Conservation (phyloP, 2,113 vertebrate species). For the Myodes glareolus region DNA sequence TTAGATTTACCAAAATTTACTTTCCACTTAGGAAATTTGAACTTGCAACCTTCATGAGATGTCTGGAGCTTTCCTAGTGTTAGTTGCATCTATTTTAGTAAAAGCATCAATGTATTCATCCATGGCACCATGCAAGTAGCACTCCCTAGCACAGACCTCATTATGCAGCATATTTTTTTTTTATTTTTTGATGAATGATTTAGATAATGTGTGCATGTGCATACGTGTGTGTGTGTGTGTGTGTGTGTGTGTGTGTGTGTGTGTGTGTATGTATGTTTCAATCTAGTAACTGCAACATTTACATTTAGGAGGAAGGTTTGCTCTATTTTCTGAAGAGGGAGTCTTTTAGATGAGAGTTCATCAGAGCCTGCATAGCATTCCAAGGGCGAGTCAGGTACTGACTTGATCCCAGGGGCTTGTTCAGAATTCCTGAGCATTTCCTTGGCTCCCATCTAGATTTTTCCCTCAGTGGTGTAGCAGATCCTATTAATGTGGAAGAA, state of each 20-base stretch:
- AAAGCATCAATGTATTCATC: neutral
- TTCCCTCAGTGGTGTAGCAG: neutral
- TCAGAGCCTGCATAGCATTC: neutral
- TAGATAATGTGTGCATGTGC: neutral
- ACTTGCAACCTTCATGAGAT: neutral
- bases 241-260: neutral
- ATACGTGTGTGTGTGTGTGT: neutral
- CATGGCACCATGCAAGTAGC: neutral
- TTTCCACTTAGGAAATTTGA: neutral
- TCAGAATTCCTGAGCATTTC: conserved; percentile 61
- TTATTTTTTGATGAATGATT: neutral
- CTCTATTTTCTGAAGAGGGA: conserved; percentile 8
- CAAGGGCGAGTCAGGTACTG: conserved; percentile 2
- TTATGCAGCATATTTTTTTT: neutral
- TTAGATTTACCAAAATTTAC: neutral
- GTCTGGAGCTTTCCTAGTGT: neutral
- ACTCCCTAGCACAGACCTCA: neutral
- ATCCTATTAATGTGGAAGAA: conserved; percentile 43
- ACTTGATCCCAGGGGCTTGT: neutral
- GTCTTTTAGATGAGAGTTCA: neutral
- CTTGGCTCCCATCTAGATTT: neutral
- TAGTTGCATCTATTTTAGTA: neutral
- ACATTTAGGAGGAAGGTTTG: neutral
- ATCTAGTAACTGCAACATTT: neutral
- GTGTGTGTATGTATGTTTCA: neutral